phyloP scores from a whole-genome alignment of 92 coral and sea anemone species.

The Epizoanthus stellaris region DNA sequence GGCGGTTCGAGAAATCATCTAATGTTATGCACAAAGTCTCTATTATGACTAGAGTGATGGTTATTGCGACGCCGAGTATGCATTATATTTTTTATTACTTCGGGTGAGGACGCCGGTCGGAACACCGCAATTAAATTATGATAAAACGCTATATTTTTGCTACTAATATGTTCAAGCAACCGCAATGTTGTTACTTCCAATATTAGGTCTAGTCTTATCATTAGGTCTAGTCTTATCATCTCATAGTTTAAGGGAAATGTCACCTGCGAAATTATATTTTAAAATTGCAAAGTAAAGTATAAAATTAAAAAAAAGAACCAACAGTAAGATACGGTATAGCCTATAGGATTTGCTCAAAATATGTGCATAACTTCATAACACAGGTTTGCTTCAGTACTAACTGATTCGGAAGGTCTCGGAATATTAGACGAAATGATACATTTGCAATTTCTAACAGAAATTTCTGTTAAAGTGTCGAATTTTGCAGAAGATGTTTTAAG shows the following conservation, averaged over 20 bases:
- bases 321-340: too few relatives aligned
- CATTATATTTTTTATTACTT: conserved; percentile 17
- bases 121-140: conserved; percentile 1
- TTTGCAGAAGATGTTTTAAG: too few relatives aligned
- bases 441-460: too few relatives aligned
- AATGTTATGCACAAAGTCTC: neutral
- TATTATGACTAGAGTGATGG: neutral
- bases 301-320: neutral
- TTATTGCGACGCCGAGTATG: conserved; percentile 19
- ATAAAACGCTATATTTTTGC: conserved; percentile 24
- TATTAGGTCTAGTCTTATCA: too few relatives aligned
- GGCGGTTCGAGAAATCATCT: neutral
- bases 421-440: too few relatives aligned
- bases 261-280: neutral
- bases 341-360: too few relatives aligned
- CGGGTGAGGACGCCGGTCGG: conserved; percentile 4
- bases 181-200: neutral
- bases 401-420: too few relatives aligned
- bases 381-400: too few relatives aligned
- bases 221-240: neutral
- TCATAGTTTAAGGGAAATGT: neutral
- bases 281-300: too few relatives aligned
- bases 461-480: too few relatives aligned
- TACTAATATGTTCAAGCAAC: conserved; percentile 4
- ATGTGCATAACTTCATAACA: too few relatives aligned